phyloP scores from a whole-genome alignment of 2,797 vertebrate genomes.

The Phalloptychus januarius region DNA sequence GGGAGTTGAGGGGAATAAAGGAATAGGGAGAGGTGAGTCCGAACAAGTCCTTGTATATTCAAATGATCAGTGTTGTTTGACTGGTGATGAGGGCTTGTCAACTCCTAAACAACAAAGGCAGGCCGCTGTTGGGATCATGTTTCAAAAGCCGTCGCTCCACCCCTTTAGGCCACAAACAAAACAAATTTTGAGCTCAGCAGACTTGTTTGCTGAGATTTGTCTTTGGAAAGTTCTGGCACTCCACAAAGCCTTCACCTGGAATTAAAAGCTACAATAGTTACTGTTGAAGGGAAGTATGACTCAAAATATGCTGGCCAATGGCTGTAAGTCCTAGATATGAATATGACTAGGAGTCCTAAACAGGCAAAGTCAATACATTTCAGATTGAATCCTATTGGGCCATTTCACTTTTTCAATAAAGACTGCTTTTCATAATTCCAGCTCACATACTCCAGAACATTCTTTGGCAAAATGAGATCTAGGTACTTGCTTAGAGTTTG shows the following conservation, averaged over 20 bases:
- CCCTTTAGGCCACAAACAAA: slow-evolving; percentile 12
- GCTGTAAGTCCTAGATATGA: not conserved
- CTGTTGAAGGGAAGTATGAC: not conserved
- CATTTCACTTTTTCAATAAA: not conserved
- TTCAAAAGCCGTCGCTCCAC: slow-evolving; percentile 47
- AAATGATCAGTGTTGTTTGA: slow-evolving; percentile 34
- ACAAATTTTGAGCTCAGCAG: slow-evolving; percentile 16
- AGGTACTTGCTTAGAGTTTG: not conserved
- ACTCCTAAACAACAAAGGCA: slow-evolving; percentile 18
- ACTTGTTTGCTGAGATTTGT: slow-evolving; percentile 19
- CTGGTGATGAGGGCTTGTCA: slow-evolving; percentile 48
- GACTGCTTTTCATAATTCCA: not conserved
- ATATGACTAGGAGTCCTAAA: not conserved
- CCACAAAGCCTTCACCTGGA: not conserved
- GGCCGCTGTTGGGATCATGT: slow-evolving; percentile 40
- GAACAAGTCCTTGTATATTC: slow-evolving; percentile 11
- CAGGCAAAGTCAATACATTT: no score
- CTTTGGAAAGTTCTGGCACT: slow-evolving; percentile 9
- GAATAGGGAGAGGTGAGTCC: slow-evolving; percentile 30
- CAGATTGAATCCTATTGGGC: not conserved
- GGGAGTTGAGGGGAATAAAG: slow-evolving; percentile 31
- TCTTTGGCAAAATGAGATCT: not conserved
- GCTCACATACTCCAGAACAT: not conserved
- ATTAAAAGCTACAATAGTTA: not conserved
- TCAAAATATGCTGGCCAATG: not conserved